Conservation (phyloP, 2,113 vertebrate genomes). For the Nyctibius bracteatus region DNA sequence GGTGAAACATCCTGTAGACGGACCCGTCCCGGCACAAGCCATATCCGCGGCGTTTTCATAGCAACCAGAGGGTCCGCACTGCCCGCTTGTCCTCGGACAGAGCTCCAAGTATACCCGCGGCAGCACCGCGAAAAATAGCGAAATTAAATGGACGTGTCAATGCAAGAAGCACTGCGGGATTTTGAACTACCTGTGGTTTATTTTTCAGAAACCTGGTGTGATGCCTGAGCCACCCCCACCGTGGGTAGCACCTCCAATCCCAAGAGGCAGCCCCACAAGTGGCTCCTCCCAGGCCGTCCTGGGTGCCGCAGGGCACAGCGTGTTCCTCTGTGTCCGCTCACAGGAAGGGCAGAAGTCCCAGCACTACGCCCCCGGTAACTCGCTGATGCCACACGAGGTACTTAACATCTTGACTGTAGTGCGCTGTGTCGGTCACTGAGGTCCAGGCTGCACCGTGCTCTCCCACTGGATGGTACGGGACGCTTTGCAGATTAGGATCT, state of each 20-base stretch:
- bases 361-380: too few species aligned
- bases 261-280: background rate
- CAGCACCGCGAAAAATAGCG: background rate
- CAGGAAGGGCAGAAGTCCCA: background rate
- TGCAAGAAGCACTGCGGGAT: background rate
- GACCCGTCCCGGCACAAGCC: too few species aligned
- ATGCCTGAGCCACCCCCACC: background rate
- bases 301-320: fast-evolving
- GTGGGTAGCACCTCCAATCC: too few species aligned
- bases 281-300: too few species aligned
- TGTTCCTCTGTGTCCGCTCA: too few species aligned
- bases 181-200: background rate
- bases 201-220: background rate
- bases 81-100: background rate
- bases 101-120: background rate
- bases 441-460: too few species aligned
- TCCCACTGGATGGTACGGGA: fast-evolving
- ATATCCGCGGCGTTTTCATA: background rate
- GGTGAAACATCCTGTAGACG: background rate
- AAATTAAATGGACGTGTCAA: background rate
- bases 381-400: fast-evolving
- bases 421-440: fast-evolving
- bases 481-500: background rate
- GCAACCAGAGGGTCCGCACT: too few species aligned
- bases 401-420: too few species aligned